Evolutionary conservation across 2,888 invertebrate genomes (phyloP).

Genomic region (Caenorhabditis sp.): DNA sequence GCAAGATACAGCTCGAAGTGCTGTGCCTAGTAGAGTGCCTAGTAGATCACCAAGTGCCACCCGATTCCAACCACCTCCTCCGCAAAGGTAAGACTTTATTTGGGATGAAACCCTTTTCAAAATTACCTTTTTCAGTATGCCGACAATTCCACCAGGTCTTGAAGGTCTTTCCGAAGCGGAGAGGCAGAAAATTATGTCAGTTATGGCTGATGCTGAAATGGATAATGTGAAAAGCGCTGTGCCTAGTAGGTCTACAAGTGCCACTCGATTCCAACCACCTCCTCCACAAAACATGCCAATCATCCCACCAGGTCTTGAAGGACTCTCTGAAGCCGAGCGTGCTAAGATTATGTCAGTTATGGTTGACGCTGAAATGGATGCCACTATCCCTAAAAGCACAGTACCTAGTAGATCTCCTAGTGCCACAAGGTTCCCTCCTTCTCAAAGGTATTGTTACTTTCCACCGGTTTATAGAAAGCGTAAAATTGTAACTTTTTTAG

Average conservation of each 20-base stretch:
- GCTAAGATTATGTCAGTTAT: constrained; percentile 77
- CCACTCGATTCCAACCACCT: not conserved
- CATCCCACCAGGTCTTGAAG: constrained; percentile 60
- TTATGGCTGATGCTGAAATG: constrained; percentile 73
- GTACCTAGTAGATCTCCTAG: not conserved
- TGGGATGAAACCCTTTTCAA: too few species aligned
- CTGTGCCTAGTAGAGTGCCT: constrained; percentile 7
- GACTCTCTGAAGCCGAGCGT: constrained; percentile 76
- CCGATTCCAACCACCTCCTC: too few species aligned
- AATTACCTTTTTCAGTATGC: not conserved
- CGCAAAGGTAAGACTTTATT: too few species aligned
- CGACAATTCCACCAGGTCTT: constrained; percentile 53
- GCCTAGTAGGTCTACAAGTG: not conserved
- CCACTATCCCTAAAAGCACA: not conserved
- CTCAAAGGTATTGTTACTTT: too few species aligned
- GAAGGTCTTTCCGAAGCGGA: constrained; percentile 76
- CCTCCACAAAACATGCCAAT: not conserved
- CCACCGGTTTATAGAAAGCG: too few species aligned
- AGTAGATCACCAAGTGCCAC: not conserved
- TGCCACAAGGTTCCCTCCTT: not conserved
- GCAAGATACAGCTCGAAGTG: constrained; percentile 47
- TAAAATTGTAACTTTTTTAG: too few species aligned
- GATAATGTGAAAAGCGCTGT: constrained; percentile 8
- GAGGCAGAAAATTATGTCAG: constrained; percentile 76
- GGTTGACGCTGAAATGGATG: constrained; percentile 75